Evolutionary conservation across 2,113 vertebrate genomes (phyloP), one percentile per base, ranked within the genome.

Genomic region (Actenoides lindsayi): DNA sequence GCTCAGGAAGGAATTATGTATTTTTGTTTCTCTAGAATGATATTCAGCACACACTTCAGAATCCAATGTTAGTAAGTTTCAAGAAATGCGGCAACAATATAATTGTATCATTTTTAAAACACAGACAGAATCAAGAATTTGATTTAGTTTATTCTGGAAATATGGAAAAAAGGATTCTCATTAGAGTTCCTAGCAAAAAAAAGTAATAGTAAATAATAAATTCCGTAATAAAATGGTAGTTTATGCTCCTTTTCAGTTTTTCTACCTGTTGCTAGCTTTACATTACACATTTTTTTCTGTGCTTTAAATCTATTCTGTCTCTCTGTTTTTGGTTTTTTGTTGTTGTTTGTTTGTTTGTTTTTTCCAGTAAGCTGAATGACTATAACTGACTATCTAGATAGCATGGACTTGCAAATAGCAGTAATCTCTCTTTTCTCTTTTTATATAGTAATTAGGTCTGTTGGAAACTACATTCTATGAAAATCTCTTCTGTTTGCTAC

Each of bases 201-300:
- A 42, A 46, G 46, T 46, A 20, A 46, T 19, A 56, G 46, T 46
- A 56, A 31, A 56, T 6, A 46, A 46, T 46, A 46, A 46, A 59
- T 46, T 54, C 13, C 5, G 10, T 69, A 59, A 59, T 31, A 42
- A 88, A 92, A 70, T 35, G 6, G 2, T 48, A 68, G 8, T 39
- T 70, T 44, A 30, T 65, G 9, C 2, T 14, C 11, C 33, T 83
- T 86, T 77, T 24, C 14, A 33, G 7, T 8, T 68, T 67, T 63
- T 68, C 31, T 91, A 15, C 19, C 24, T 48, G 3, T 57, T 89
- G 62, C 53, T 76, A 30, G 19, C 10, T 80, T 62, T 76, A 23
- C 3, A n/a, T 41, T 3, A 16, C 3, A 10, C 2, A 1, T 30
- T 24, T 9, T 19, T 37, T 53, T 3, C 46, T 46, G 3, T 39